A percentile compares a stretch with the other conserved stretches of the same genome.
Conservation (phyloP, 2,797 vertebrate species). For the Ceyx erithaca region DNA sequence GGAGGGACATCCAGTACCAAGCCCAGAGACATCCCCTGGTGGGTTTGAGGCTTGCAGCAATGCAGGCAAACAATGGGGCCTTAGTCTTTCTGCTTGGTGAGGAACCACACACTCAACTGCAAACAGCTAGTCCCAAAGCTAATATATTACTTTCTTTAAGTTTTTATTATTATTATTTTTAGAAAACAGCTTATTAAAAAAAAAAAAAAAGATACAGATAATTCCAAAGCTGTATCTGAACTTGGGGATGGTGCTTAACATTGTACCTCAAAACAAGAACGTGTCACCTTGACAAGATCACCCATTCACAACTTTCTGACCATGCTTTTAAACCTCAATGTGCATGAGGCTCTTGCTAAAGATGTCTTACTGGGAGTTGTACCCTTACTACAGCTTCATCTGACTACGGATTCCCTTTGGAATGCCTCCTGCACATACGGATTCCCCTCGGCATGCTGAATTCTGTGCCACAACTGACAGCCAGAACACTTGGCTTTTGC, state of each 20-base stretch:
- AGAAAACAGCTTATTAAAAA: not conserved
- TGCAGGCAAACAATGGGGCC: not conserved
- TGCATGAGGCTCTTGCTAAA: not conserved
- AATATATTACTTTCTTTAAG: not conserved
- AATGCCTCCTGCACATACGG: not conserved
- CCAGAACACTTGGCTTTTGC: not conserved
- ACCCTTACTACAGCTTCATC: not conserved
- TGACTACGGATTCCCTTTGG: not conserved
- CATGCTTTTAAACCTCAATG: accelerated
- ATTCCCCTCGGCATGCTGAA: not conserved
- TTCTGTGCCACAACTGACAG: not conserved
- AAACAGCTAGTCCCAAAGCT: not conserved
- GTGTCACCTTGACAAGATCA: not conserved
- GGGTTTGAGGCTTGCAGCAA: not conserved
- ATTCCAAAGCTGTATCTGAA: not conserved
- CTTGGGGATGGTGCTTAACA: not conserved
- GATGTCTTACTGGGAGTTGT: not conserved
- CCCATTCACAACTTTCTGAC: not conserved
- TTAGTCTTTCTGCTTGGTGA: not conserved
- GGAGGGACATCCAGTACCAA: not conserved
- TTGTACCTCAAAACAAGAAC: not conserved
- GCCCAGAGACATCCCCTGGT: not conserved
- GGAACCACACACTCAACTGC: not conserved
- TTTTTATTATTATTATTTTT: not conserved
- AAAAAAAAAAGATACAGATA: not conserved